Conservation (phyloP, 2,797 vertebrate species). For the Phrynocephalus vlangalii region DNA sequence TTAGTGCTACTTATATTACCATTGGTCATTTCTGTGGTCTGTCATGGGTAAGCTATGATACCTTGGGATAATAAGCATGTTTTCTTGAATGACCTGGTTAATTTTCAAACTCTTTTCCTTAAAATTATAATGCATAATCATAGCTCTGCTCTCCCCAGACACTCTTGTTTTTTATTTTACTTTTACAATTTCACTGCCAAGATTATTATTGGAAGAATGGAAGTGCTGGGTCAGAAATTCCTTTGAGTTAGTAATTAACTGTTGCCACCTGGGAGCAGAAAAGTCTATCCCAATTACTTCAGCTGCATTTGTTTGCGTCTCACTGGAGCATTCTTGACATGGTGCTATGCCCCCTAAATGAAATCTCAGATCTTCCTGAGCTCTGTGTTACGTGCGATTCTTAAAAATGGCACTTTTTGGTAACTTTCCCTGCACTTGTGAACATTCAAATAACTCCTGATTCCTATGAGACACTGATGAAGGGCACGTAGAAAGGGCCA, state of each 20-base stretch:
- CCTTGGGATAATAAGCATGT: background rate
- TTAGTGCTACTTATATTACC: background rate
- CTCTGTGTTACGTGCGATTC: constrained; percentile 2
- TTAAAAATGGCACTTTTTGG: background rate
- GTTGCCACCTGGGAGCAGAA: background rate
- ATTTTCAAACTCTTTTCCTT: background rate
- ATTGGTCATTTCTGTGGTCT: background rate
- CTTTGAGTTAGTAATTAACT: background rate
- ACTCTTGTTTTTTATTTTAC: background rate
- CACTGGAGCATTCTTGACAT: background rate
- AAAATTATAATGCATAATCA: background rate
- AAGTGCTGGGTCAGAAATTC: background rate
- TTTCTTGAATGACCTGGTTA: rapidly evolving
- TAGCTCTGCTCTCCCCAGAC: background rate
- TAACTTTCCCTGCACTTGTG: background rate
- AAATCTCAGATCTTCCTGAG: constrained; percentile 18
- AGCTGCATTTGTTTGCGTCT: background rate
- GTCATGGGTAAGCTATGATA: background rate
- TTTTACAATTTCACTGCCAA: constrained; percentile 34
- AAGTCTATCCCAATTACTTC: rapidly evolving
- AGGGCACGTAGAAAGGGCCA: background rate
- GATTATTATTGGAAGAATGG: background rate
- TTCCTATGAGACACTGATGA: constrained; percentile 33
- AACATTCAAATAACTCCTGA: background rate
- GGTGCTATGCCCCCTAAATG: background rate